These are phyloP conservation scores for Odontothrips loti DNA, from an alignment of 2,888 invertebrate species.

Conservation along the genomic window DNA sequence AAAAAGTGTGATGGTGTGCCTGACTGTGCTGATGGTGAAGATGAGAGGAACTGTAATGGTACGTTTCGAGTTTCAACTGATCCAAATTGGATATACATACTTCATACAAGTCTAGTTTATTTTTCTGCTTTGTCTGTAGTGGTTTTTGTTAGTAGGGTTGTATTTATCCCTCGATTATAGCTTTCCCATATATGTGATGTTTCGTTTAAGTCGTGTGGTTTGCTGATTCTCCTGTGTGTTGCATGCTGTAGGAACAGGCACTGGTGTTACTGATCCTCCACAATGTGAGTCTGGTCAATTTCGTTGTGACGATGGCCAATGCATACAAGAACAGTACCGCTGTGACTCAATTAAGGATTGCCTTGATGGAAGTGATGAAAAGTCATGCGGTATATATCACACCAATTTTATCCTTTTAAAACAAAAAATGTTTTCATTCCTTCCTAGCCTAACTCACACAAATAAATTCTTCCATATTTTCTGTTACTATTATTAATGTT, in stretches of 20 bases:
- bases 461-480: background rate
- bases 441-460: conserved; percentile 27
- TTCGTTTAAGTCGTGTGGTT: no score
- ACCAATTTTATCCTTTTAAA: background rate
- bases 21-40: conserved; percentile 57
- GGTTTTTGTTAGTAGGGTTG: background rate
- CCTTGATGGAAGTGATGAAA: conserved; percentile 68
- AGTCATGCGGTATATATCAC: conserved; percentile 38
- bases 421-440: conserved; percentile 31
- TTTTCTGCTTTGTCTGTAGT: background rate
- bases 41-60: conserved; percentile 38
- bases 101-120: background rate
- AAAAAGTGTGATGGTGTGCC: conserved; percentile 68
- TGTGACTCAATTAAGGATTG: conserved; percentile 69
- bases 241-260: conserved; percentile 27
- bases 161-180: background rate
- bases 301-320: conserved; percentile 69
- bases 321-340: conserved; percentile 56
- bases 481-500: background rate
- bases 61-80: background rate
- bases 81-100: no score
- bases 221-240: background rate
- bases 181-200: no score
- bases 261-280: background rate
- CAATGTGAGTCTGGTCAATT: conserved; percentile 62